Percentiles rank a stretch among this genome's conserved stretches.
Conservation (phyloP, 2,888 invertebrate species). For the Parascotia fuliginaria region DNA sequence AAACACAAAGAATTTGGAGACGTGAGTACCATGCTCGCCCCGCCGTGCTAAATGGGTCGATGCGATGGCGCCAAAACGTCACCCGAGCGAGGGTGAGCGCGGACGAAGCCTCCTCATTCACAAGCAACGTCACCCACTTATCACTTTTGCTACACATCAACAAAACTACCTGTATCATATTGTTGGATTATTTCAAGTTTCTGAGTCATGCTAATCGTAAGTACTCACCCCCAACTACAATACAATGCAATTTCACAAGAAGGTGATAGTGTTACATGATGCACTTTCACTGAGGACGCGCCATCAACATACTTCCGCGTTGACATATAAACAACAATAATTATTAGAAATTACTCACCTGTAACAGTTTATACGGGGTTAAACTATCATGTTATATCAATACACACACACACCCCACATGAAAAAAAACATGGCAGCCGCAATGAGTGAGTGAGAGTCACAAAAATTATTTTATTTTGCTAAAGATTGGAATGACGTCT, state of each 20-base stretch:
- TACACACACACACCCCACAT: slow-evolving; percentile 88
- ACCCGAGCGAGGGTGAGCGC: slow-evolving; percentile 61
- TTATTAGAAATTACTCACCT: slow-evolving; percentile 69
- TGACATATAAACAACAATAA: slow-evolving; percentile 54
- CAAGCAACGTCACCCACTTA: slow-evolving; percentile 43
- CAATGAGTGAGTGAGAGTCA: slow-evolving; percentile 76
- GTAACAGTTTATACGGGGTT: slow-evolving; percentile 76
- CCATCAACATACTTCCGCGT: slow-evolving; percentile 63
- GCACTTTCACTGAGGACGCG: slow-evolving; percentile 83
- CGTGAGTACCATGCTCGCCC: slow-evolving; percentile 69
- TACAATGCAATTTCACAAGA: slow-evolving; percentile 84
- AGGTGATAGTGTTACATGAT: slow-evolving; percentile 82
- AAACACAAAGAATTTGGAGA: slow-evolving; percentile 64
- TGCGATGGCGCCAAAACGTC: slow-evolving; percentile 86
- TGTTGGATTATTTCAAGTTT: slow-evolving; percentile 46
- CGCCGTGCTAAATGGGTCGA: slow-evolving; percentile 81
- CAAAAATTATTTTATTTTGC: slow-evolving; percentile 76
- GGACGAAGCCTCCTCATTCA: slow-evolving; percentile 41
- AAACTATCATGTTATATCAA: slow-evolving; percentile 79
- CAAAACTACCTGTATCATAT: slow-evolving; percentile 52
- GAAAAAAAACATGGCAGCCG: slow-evolving; percentile 92
- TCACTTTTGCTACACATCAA: slow-evolving; percentile 47
- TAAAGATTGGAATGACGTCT: slow-evolving; percentile 76
- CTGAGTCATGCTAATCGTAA: slow-evolving; percentile 60
- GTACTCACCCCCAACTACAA: slow-evolving; percentile 48